Percentiles rank a stretch among this genome's conserved stretches.
Evolutionary conservation across 2,113 vertebrate species (phyloP).

Genomic region (Gadus chalcogrammus): DNA sequence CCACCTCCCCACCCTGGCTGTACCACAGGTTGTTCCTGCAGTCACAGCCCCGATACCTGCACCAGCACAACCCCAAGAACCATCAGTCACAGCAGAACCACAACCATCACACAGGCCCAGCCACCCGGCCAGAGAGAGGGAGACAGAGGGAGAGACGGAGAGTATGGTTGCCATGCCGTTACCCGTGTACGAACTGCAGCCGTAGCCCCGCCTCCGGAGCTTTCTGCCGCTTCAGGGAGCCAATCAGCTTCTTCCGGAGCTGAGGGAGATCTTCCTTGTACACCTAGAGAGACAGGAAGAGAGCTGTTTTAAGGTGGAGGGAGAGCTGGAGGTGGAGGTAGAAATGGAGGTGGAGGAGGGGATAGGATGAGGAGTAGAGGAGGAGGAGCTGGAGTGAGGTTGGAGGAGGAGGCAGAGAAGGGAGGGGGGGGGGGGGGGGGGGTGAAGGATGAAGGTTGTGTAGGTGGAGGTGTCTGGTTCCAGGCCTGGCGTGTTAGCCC

Average conservation of each 20-base stretch:
- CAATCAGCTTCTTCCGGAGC: conserved; percentile 86
- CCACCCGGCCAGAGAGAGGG: background rate
- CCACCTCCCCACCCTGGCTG: conserved; percentile 88
- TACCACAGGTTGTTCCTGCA: conserved; percentile 96
- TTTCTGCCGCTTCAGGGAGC: conserved; percentile 88
- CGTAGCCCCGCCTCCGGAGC: conserved; percentile 89
- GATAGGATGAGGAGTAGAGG: too few species aligned
- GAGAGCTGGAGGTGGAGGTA: too few species aligned
- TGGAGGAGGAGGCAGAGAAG: too few species aligned
- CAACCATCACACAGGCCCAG: background rate
- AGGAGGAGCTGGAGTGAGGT: too few species aligned
- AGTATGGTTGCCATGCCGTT: conserved; percentile 14
- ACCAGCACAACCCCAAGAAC: background rate
- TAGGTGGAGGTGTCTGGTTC: too few species aligned
- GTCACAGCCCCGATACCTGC: conserved; percentile 15
- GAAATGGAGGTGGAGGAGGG: too few species aligned
- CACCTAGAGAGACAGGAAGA: conserved; percentile 71
- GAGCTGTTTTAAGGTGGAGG: too few species aligned
- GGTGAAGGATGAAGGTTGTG: too few species aligned
- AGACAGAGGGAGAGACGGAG: background rate
- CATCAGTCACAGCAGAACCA: too few species aligned
- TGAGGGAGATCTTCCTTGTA: conserved; percentile 99
- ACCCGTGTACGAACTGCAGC: conserved; percentile 97
- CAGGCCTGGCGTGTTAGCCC: too few species aligned
- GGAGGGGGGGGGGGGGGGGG: too few species aligned